These are phyloP conservation scores for Pandemis corylana DNA, from an alignment of 2,888 invertebrate species.

Conservation along the genomic window DNA sequence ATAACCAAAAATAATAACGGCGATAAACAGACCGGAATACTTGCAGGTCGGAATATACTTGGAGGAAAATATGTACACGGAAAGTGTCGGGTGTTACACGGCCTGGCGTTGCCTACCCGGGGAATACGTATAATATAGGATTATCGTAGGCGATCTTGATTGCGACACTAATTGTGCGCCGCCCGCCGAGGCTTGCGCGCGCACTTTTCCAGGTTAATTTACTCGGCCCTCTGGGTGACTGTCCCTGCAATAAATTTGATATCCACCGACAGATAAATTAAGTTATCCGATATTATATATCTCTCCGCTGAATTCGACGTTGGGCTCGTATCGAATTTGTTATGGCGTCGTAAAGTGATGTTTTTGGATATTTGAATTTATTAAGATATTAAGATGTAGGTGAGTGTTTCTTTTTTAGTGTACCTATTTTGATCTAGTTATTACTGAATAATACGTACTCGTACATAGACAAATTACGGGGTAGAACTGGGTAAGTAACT, in stretches of 20 bases:
- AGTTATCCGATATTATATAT: slow-evolving; percentile 57
- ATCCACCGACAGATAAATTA: slow-evolving; percentile 56
- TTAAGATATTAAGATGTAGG: not conserved
- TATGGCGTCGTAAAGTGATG: slow-evolving; percentile 22
- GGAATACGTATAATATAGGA: slow-evolving; percentile 59
- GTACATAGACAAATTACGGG: too few relatives aligned
- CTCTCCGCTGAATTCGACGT: slow-evolving; percentile 52
- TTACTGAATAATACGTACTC: too few relatives aligned
- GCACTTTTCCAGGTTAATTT: slow-evolving; percentile 55
- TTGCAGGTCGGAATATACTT: slow-evolving; percentile 16
- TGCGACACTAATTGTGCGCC: slow-evolving; percentile 68
- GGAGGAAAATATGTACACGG: slow-evolving; percentile 32
- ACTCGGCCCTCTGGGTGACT: slow-evolving; percentile 43
- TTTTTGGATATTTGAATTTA: slow-evolving; percentile 1
- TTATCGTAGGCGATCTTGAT: slow-evolving; percentile 68
- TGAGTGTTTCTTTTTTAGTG: too few relatives aligned
- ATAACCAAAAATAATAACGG: slow-evolving; percentile 31
- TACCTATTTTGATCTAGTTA: too few relatives aligned
- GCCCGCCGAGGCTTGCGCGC: slow-evolving; percentile 44
- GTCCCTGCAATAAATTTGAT: slow-evolving; percentile 44
- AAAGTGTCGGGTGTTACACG: slow-evolving; percentile 30
- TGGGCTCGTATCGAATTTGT: slow-evolving; percentile 25
- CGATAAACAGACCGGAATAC: slow-evolving; percentile 28
- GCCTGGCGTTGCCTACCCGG: slow-evolving; percentile 43
- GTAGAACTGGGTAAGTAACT: too few relatives aligned